Percentiles rank a stretch among this genome's conserved stretches.
Evolutionary conservation across 1,140 invertebrate species (phyloP).

Genomic region (Elymnias hypermnestra): DNA sequence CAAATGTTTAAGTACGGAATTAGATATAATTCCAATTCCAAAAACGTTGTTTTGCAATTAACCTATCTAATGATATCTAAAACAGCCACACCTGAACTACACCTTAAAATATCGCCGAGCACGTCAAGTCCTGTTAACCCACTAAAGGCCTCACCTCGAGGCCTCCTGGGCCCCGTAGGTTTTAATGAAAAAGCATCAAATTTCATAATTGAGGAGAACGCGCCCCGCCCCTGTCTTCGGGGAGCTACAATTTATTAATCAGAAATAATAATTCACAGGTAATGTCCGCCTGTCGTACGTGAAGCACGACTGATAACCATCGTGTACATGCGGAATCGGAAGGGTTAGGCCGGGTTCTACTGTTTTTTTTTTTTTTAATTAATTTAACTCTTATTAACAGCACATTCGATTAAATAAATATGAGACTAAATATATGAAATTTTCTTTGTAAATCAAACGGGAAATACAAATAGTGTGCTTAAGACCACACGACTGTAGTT

Average conservation of each 20-base stretch:
- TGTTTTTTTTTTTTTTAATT: too few species aligned
- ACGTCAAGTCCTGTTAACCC: slow-evolving; percentile 48
- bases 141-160: slow-evolving; percentile 38
- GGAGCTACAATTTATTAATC: slow-evolving; percentile 71
- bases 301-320: slow-evolving; percentile 43
- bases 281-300: slow-evolving; percentile 43
- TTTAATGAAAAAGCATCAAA: slow-evolving; percentile 73
- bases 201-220: slow-evolving; percentile 62
- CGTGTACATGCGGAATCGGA: slow-evolving; percentile 35
- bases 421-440: too few species aligned
- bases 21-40: too few species aligned
- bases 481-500: too few species aligned
- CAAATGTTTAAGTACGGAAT: too few species aligned
- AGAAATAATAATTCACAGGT: slow-evolving; percentile 74
- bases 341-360: slow-evolving; percentile 37
- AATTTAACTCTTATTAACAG: too few species aligned
- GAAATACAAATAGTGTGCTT: too few species aligned
- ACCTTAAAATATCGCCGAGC: slow-evolving; percentile 34
- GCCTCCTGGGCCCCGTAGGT: slow-evolving; percentile 46
- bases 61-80: too few species aligned
- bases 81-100: slow-evolving; percentile 21
- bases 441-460: too few species aligned
- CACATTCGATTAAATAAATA: too few species aligned
- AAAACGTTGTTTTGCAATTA: too few species aligned
- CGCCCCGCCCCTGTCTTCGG: slow-evolving; percentile 38